phyloP scores from a whole-genome alignment of 2,888 invertebrate species.

The Herminia tarsipennalis region DNA sequence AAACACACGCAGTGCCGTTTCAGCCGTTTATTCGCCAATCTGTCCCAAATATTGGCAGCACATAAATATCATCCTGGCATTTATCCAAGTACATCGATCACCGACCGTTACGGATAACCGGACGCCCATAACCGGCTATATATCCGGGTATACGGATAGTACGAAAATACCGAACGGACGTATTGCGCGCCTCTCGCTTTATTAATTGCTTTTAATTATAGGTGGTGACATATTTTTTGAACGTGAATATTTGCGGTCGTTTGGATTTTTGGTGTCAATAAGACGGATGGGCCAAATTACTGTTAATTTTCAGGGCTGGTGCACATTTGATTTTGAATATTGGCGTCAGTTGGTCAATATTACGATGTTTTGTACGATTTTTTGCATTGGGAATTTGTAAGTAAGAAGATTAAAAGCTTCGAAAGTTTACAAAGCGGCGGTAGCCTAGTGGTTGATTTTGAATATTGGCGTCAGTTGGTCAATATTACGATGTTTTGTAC shows the following conservation, averaged over 20 bases:
- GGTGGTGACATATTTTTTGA: constrained; percentile 8
- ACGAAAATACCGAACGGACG: background rate
- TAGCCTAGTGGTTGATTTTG: too few relatives aligned
- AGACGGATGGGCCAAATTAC: background rate
- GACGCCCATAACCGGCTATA: constrained; percentile 9
- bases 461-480: background rate
- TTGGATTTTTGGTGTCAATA: background rate
- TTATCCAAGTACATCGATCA: constrained; percentile 37
- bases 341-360: too few relatives aligned
- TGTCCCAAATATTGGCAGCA: constrained; percentile 28
- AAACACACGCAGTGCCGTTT: background rate
- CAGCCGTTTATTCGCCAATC: constrained; percentile 17
- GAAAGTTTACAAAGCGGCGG: too few relatives aligned
- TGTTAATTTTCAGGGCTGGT: background rate
- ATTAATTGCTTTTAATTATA: constrained; percentile 36
- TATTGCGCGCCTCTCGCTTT: constrained; percentile 1
- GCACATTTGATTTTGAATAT: background rate
- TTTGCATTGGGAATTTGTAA: too few relatives aligned
- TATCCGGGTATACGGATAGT: constrained; percentile 15
- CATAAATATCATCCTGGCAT: constrained; percentile 35
- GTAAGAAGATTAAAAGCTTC: too few relatives aligned
- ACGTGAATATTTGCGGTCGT: background rate
- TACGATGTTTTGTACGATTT: too few relatives aligned
- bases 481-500: too few relatives aligned
- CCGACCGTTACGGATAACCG: constrained; percentile 9